These are phyloP conservation scores for Halcyon leucocephala DNA, from an alignment of 2,797 vertebrate species.

Conservation along the genomic window DNA sequence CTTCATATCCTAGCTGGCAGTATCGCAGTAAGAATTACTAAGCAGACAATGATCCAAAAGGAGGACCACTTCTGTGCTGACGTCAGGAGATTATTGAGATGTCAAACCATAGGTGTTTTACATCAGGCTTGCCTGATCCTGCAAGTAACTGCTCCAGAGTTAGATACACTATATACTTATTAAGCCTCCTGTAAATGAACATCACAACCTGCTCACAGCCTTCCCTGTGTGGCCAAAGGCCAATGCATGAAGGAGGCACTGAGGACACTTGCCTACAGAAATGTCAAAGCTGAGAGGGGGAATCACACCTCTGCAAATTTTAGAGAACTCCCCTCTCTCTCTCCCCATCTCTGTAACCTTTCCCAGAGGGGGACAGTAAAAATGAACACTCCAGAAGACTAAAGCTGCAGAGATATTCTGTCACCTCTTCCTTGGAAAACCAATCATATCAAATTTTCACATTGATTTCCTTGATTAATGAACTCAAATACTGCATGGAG, in stretches of 20 bases:
- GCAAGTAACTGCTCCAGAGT: neutral
- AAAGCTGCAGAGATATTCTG: neutral
- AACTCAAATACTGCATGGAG: neutral
- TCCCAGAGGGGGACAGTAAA: neutral
- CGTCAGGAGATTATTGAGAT: accelerated
- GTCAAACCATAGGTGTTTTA: neutral
- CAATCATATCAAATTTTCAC: neutral
- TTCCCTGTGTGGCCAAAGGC: neutral
- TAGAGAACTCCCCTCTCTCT: neutral
- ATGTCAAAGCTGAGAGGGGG: neutral
- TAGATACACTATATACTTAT: neutral
- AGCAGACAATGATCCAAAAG: neutral
- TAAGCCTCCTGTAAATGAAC: neutral
- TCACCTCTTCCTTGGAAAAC: neutral
- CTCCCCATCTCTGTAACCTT: neutral
- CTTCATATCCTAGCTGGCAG: neutral
- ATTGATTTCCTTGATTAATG: conserved; percentile 4
- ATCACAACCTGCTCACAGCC: neutral
- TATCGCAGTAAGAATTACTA: neutral
- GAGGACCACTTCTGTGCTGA: neutral
- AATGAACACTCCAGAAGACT: neutral
- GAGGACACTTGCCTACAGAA: neutral
- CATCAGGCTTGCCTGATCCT: neutral
- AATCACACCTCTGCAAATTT: neutral
- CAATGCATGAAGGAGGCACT: accelerated